Conservation (phyloP, 2,888 invertebrate species). For the Athripsodes cinereus region DNA sequence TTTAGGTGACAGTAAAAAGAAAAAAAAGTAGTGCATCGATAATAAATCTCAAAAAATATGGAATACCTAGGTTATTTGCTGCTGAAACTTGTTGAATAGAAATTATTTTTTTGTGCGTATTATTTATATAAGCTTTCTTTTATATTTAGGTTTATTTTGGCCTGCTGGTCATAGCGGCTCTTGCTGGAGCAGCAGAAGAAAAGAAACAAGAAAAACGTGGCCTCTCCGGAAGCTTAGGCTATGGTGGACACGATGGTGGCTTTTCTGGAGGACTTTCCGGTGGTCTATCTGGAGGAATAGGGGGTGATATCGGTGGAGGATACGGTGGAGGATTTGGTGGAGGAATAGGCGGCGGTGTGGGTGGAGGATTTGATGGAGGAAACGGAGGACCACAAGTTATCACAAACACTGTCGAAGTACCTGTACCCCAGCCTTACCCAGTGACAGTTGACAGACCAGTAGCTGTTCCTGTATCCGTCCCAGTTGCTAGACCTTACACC, state of each 20-base stretch:
- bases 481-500: slow-evolving; percentile 49
- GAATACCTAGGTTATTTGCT: too few species aligned
- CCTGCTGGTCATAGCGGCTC: background rate
- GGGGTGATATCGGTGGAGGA: slow-evolving; percentile 5
- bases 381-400: slow-evolving; percentile 27
- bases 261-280: slow-evolving; percentile 1
- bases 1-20: too few species aligned
- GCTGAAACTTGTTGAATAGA: too few species aligned
- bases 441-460: slow-evolving; percentile 48
- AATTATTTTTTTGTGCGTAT: too few species aligned
- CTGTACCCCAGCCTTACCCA: slow-evolving; percentile 47
- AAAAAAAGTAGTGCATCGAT: too few species aligned
- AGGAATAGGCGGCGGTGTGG: slow-evolving; percentile 1
- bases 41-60: too few species aligned
- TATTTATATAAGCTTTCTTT: too few species aligned
- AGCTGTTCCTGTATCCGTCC: slow-evolving; percentile 43
- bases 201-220: slow-evolving; percentile 24
- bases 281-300: background rate
- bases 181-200: slow-evolving; percentile 5
- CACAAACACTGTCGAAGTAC: slow-evolving; percentile 47
- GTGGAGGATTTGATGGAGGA: slow-evolving; percentile 1
- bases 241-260: background rate
- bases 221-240: slow-evolving; percentile 5
- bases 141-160: background rate
- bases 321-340: slow-evolving; percentile 2